These are phyloP conservation scores for Kryphioiulus occultus DNA, from an alignment of 2,888 invertebrate species.

Conservation along the genomic window DNA sequence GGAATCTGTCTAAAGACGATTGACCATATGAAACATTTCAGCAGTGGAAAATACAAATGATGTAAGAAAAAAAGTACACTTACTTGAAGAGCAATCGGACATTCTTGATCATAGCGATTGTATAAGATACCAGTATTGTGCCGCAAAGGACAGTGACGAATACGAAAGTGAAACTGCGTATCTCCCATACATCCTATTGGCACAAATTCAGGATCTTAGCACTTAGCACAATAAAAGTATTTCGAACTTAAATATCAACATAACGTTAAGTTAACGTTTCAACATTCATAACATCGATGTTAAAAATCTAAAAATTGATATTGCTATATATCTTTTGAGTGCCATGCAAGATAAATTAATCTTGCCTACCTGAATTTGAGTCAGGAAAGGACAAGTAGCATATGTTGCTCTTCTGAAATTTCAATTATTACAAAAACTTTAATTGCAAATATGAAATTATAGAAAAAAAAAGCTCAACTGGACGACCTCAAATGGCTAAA, in stretches of 20 bases:
- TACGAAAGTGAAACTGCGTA: slow-evolving; percentile 93
- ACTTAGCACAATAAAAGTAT: too few species aligned
- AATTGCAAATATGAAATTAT: too few species aligned
- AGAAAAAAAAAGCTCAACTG: too few species aligned
- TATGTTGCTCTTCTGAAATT: slow-evolving; percentile 80
- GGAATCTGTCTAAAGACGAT: slow-evolving; percentile 42
- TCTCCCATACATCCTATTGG: slow-evolving; percentile 91
- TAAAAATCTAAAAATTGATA: too few species aligned
- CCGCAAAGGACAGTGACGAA: slow-evolving; percentile 74
- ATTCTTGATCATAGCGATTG: slow-evolving; percentile 72
- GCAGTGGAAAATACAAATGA: background rate
- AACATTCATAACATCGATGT: too few species aligned
- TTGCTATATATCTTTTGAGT: too few species aligned
- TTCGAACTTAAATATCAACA: too few species aligned
- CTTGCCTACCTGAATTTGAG: slow-evolving; percentile 81
- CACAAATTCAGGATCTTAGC: slow-evolving; percentile 41
- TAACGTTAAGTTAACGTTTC: too few species aligned
- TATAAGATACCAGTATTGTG: slow-evolving; percentile 64
- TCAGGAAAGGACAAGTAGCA: slow-evolving; percentile 99
- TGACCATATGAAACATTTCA: background rate
- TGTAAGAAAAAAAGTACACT: background rate
- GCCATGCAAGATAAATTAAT: too few species aligned
- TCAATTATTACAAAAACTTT: background rate
- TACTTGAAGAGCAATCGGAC: slow-evolving; percentile 63
- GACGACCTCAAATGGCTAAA: too few species aligned